Evolutionary conservation across 2,113 vertebrate species (phyloP), one percentile per base, ranked within the genome.

Genomic region (Ranitomeya variabilis): DNA sequence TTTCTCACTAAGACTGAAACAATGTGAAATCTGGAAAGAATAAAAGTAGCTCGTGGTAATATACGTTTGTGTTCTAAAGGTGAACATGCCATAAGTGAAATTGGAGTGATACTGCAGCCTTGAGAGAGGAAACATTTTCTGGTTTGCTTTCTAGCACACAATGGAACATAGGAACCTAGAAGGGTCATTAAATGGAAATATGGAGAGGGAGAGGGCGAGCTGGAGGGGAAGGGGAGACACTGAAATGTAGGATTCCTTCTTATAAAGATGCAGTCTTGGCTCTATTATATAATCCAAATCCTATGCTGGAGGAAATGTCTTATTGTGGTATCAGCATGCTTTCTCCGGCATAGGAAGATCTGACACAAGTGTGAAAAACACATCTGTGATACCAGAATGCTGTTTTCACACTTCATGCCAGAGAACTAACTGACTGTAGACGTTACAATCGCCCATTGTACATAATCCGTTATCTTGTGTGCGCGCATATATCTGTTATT

Each of bases 371-470:
- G 84, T 91, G 83, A 89, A 89, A 71, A 82, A 89, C 89, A 86
- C 90, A 60, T 91, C 86, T 89, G 80, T 86, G 90, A 87, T 89
- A 90, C 37, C 86, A 90, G 89, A 83, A 88, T 66, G 1, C 91
- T 88, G 90, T 93, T 92, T 92, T 93, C 82, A 76, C 90, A 90
- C 88, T 91, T 87, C 83, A 91, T 80, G 91, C 91, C 89, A 92
- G 90, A 92, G 90, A 92, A 92, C 90, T 92, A 92, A 93, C 92
- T 91, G 93, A 91, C 91, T 88, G 69, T 83, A 77, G 69, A 87
- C 90, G 80, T 79, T 45, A 76, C 18, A 51, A 76, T 52, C 4
- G 2, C 45, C 51, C 52, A 51, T 76, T 19, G 19, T 76, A 7
- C 14, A 4, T 45, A 19, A 52, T 76, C 18, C 13, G 18, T 76